These are phyloP conservation scores for Eupristina koningsbergeri DNA, from an alignment of 1,140 invertebrate species.

Conservation along the genomic window DNA sequence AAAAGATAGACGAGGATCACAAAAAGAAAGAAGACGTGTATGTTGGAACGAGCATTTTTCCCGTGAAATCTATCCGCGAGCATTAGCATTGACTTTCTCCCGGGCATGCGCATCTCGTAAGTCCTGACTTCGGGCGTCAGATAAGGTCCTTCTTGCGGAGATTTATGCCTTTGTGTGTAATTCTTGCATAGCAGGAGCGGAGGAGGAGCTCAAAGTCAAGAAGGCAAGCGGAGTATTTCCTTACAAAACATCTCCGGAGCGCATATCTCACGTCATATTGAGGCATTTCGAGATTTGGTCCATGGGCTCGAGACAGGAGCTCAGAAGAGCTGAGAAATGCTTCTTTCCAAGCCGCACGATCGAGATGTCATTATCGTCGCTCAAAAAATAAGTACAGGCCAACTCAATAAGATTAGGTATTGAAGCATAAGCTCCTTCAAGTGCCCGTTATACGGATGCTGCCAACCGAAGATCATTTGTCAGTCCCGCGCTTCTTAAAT, in stretches of 20 bases:
- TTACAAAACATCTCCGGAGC: conserved; percentile 39
- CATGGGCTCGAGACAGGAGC: not conserved
- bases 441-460: too few species aligned
- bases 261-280: conserved; percentile 54
- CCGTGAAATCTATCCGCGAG: conserved; percentile 20
- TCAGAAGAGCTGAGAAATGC: conserved; percentile 55
- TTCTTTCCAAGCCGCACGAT: conserved; percentile 37
- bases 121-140: conserved; percentile 29
- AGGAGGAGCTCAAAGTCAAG: not conserved
- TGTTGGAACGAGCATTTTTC: not conserved
- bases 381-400: conserved; percentile 51
- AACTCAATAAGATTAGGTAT: not conserved
- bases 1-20: not conserved
- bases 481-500: too few species aligned
- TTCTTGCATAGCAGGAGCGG: too few species aligned
- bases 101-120: not conserved
- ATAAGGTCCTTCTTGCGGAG: conserved; percentile 42
- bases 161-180: conserved; percentile 36
- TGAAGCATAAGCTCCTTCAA: not conserved
- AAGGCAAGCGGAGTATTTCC: conserved; percentile 42
- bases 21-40: not conserved
- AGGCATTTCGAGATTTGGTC: conserved; percentile 44
- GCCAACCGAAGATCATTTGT: too few species aligned
- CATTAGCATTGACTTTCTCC: conserved; percentile 42
- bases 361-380: conserved; percentile 52